Conservation (phyloP, 2,888 invertebrate species). For the Phyto melanocephala region DNA sequence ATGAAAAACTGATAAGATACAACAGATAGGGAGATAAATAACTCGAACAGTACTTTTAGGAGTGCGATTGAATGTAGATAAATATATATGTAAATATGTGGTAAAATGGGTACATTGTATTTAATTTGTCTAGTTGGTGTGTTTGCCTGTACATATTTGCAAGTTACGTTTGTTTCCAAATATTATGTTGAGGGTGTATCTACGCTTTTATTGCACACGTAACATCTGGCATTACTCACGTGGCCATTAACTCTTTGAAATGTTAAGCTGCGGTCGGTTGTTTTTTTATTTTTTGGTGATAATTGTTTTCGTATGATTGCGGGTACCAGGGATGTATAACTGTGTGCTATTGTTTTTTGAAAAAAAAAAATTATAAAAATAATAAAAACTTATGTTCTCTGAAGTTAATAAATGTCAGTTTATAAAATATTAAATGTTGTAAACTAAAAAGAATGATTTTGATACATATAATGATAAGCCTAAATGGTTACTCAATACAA, state of each 20-base stretch:
- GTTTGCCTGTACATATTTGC: no score
- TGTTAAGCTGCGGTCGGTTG: not conserved
- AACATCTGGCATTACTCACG: slow-evolving; percentile 1
- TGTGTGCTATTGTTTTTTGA: no score
- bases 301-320: no score
- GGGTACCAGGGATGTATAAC: no score
- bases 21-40: not conserved
- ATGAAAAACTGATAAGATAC: slow-evolving; percentile 27
- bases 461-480: no score
- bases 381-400: no score
- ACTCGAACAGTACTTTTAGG: not conserved
- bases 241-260: not conserved
- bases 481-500: no score
- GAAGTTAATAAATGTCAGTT: no score
- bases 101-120: not conserved
- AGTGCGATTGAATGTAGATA: not conserved
- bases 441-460: no score
- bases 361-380: no score
- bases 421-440: no score
- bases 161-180: not conserved
- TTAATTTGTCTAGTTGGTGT: not conserved
- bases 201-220: not conserved
- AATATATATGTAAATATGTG: no score
- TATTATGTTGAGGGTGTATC: not conserved
- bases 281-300: not conserved